phyloP scores from a whole-genome alignment of 2,888 invertebrate genomes.

The Galeopsomyia nigrocyanea region DNA sequence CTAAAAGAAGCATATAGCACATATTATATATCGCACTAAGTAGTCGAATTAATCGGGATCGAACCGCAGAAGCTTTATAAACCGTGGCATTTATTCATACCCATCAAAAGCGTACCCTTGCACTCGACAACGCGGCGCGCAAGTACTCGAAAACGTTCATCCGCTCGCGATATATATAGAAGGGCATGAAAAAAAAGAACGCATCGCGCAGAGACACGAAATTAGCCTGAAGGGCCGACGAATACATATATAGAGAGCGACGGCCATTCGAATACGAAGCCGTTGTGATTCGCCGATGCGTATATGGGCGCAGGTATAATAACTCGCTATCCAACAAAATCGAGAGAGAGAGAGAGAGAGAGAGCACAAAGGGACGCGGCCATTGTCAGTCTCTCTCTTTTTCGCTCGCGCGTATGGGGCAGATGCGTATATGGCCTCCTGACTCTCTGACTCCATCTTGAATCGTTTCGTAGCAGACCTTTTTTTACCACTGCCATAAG shows the following conservation, averaged over 20 bases:
- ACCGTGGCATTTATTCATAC: too few species aligned
- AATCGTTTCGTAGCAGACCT: constrained; percentile 56
- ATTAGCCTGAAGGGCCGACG: constrained; percentile 14
- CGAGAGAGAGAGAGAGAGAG: constrained; percentile 7
- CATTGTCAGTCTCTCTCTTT: constrained; percentile 1
- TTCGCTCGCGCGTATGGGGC: constrained; percentile 39
- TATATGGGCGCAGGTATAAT: constrained; percentile 28
- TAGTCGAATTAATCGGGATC: too few species aligned
- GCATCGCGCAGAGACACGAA: constrained; percentile 7
- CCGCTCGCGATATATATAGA: too few species aligned
- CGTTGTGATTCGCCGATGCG: constrained; percentile 53
- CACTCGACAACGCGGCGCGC: background rate
- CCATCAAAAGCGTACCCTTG: too few species aligned
- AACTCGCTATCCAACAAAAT: background rate
- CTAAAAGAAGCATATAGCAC: too few species aligned
- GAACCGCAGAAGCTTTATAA: too few species aligned
- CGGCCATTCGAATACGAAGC: constrained; percentile 37
- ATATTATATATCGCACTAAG: too few species aligned
- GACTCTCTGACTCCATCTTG: constrained; percentile 67
- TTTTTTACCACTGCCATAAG: constrained; percentile 4
- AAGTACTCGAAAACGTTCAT: background rate
- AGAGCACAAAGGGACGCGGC: constrained; percentile 9
- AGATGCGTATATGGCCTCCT: constrained; percentile 57
- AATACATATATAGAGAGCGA: too few species aligned
- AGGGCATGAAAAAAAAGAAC: constrained; percentile 1